phyloP scores from a whole-genome alignment of 2,888 invertebrate genomes.

The Alloscopus bannaensis region DNA sequence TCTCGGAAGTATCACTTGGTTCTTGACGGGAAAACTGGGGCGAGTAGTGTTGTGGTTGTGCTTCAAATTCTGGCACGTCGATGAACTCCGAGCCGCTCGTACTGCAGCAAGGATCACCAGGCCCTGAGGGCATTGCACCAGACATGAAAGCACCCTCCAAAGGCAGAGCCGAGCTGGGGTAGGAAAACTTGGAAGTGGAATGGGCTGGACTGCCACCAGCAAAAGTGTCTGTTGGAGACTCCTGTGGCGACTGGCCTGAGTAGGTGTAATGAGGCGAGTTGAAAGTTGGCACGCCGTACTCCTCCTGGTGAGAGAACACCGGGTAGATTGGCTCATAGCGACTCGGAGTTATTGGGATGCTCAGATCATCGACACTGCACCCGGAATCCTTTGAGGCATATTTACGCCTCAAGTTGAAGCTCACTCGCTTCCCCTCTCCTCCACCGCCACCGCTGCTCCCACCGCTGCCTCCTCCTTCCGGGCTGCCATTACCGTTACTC shows the following conservation, averaged over 20 bases:
- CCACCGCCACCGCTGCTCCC: conserved; percentile 20
- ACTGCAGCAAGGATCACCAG: conserved; percentile 55
- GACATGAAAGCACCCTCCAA: conserved; percentile 22
- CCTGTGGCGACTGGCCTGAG: conserved; percentile 70
- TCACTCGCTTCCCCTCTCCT: conserved; percentile 67
- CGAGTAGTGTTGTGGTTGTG: conserved; percentile 34
- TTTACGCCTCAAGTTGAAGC: conserved; percentile 70
- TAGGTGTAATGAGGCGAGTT: conserved; percentile 72
- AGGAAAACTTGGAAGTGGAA: conserved; percentile 57
- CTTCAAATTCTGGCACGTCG: conserved; percentile 49
- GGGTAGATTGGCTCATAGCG: conserved; percentile 72
- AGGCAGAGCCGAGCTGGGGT: conserved; percentile 28
- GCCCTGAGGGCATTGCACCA: conserved; percentile 19
- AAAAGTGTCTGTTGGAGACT: conserved; percentile 60
- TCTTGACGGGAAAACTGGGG: conserved; percentile 56
- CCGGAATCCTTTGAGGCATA: conserved; percentile 69
- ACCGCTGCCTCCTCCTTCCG: conserved; percentile 38
- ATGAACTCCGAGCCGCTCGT: conserved; percentile 58
- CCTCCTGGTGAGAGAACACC: conserved; percentile 71
- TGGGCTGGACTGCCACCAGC: conserved; percentile 37
- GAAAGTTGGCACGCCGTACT: conserved; percentile 71
- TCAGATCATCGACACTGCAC: conserved; percentile 68
- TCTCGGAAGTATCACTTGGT: conserved; percentile 50
- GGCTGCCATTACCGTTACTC: conserved; percentile 22
- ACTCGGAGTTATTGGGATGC: conserved; percentile 61